These are phyloP conservation scores for Eupithecia tripunctaria DNA, from an alignment of 2,888 invertebrate species.

Conservation along the genomic window DNA sequence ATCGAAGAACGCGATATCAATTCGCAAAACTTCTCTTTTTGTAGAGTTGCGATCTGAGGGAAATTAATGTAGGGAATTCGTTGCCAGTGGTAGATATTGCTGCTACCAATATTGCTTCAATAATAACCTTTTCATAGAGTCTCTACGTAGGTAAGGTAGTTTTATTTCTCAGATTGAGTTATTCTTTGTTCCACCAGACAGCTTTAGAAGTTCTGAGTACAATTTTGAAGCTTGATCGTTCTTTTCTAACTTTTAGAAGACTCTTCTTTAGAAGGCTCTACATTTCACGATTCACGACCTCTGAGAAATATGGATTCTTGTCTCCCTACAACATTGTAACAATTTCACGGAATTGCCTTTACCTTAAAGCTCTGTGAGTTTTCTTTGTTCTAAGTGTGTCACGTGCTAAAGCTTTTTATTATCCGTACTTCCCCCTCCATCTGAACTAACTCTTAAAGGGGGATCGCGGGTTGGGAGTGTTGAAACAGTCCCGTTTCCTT, in stretches of 20 bases:
- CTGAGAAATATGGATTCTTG: conserved; percentile 14
- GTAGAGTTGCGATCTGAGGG: conserved; percentile 49
- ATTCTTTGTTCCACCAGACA: neutral
- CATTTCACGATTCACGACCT: conserved; percentile 10
- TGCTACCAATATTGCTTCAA: conserved; percentile 20
- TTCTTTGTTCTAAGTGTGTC: conserved; percentile 71
- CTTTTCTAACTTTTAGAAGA: conserved; percentile 2
- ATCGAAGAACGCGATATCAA: conserved; percentile 70
- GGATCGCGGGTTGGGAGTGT: conserved; percentile 48
- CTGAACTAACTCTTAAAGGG: conserved; percentile 33
- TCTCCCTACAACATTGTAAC: conserved; percentile 27
- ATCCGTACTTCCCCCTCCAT: conserved; percentile 52
- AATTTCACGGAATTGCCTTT: conserved; percentile 53
- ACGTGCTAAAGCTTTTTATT: conserved; percentile 78
- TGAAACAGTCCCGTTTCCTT: conserved; percentile 58
- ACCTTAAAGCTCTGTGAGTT: conserved; percentile 59
- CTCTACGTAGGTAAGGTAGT: neutral
- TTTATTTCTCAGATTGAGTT: neutral
- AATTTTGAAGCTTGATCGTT: conserved; percentile 12
- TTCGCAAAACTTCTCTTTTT: conserved; percentile 64
- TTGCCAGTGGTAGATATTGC: conserved; percentile 40
- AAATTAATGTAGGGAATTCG: conserved; percentile 61
- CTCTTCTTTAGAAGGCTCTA: conserved; percentile 13
- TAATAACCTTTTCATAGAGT: neutral
- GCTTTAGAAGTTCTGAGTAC: conserved; percentile 18